A percentile compares a stretch with the other conserved stretches of the same genome.
These are phyloP conservation scores for Enteromius afrohamiltoni DNA, from an alignment of 2,797 vertebrate species.

Conservation along the genomic window DNA sequence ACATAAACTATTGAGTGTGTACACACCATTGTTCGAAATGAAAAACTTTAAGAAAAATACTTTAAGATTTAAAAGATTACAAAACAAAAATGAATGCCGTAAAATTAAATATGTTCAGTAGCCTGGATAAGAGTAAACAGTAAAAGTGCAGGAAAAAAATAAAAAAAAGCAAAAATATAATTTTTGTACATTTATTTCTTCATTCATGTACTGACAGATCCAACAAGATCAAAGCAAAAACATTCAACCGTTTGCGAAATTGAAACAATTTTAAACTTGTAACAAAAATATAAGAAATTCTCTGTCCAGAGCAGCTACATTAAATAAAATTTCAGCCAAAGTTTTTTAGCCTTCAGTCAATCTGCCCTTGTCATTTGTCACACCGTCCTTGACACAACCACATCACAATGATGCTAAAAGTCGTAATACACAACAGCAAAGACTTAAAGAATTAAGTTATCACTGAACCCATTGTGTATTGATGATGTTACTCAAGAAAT, in stretches of 20 bases:
- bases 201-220: constrained; percentile 20
- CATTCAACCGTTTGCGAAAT: not conserved
- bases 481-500: constrained; percentile 7
- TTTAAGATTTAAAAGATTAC: not conserved
- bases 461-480: constrained; percentile 27
- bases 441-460: constrained; percentile 47
- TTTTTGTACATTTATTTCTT: constrained; percentile 27
- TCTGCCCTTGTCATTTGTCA: not conserved
- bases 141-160: not conserved
- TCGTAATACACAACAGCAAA: constrained; percentile 37
- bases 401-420: constrained; percentile 20
- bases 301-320: not conserved
- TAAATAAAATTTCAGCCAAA: constrained; percentile 13
- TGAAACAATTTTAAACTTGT: constrained; percentile 15
- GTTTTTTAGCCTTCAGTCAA: not conserved
- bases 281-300: constrained; percentile 45
- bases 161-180: not conserved
- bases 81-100: not conserved
- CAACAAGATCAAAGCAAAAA: constrained; percentile 2
- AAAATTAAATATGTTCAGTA: not conserved
- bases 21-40: no score
- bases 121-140: not conserved
- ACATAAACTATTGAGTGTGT: no score
- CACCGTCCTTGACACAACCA: not conserved
- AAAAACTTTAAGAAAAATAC: no score